Evolutionary conservation across 2,797 vertebrate species (phyloP), one percentile per base, ranked within the genome.

Genomic region (Lophius americanus): DNA sequence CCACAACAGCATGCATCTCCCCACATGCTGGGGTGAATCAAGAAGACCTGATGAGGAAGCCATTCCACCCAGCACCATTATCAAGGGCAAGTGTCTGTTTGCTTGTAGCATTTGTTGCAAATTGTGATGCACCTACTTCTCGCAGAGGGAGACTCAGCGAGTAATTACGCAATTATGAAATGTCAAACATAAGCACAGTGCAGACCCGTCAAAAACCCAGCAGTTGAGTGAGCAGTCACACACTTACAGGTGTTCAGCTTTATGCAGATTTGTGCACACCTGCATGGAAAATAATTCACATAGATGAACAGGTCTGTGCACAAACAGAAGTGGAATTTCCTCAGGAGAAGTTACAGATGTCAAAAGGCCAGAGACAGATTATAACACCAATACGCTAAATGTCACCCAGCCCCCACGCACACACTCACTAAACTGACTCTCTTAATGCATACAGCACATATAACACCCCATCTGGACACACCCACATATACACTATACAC

Each of bases 81-180:
- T 92, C 89, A 92, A 89, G 89, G 87, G 83, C 88, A 83, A 84
- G 88, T 82, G 89, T 82, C 77, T 87, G 87, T 83, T 90, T 86
- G 84, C 82, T 81, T 38, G 44, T 66, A 84, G 83, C 85, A 81
- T 84, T 85, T 83, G 86, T 88, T 82, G 81, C 84, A 90, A 88
- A 90, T 87, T 89, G 86, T 64, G 36, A 82, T 72, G 74, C 79
- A 61, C 67, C 62, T 46, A 43, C 70, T 70, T 79, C 75, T 78
- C 70, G 73, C 81, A 68, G 57, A 44, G 70, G 73, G 78, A 81
- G 79, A 80, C 78, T 48, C 78, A 82, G 81, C 78, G 55, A 79
- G 82, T 90, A 92, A 91, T 87, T 86, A 89, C 79, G 85, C 85
- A 88, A 89, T 91, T 89, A 88, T 75, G 69, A 89, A 88, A 86